Conservation (phyloP, 2,113 vertebrate genomes). For the Tyto alba region DNA sequence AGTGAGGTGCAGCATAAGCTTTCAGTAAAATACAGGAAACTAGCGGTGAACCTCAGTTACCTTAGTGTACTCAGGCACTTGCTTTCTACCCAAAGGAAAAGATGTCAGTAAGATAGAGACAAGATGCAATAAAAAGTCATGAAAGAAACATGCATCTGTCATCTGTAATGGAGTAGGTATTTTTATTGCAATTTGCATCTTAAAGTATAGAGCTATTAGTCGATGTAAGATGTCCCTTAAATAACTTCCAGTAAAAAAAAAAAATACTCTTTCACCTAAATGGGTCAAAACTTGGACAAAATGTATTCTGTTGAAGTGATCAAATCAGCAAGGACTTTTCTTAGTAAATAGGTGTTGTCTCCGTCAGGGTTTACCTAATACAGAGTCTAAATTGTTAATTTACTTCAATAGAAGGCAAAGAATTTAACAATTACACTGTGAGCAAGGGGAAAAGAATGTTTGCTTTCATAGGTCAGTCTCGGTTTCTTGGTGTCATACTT, state of each 20-base stretch:
- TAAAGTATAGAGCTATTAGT: background rate
- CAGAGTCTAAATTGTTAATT: background rate
- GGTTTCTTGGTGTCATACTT: background rate
- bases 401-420: too few species aligned
- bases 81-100: background rate
- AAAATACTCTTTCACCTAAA: background rate
- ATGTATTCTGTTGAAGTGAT: background rate
- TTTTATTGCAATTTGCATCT: background rate
- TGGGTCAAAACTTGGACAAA: background rate
- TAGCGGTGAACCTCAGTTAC: background rate
- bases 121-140: background rate
- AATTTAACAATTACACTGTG: background rate
- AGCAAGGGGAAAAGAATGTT: slow-evolving; percentile 35
- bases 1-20: accelerated
- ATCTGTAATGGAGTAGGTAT: background rate
- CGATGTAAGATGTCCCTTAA: background rate
- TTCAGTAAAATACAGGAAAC: background rate
- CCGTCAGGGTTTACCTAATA: background rate
- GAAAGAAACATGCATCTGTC: background rate
- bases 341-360: background rate
- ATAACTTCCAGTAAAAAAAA: background rate
- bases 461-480: background rate
- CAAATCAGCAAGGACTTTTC: background rate
- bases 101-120: too few species aligned
- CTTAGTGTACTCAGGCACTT: background rate